phyloP scores from a whole-genome alignment of 1,140 invertebrate species.

The Lerema accius region DNA sequence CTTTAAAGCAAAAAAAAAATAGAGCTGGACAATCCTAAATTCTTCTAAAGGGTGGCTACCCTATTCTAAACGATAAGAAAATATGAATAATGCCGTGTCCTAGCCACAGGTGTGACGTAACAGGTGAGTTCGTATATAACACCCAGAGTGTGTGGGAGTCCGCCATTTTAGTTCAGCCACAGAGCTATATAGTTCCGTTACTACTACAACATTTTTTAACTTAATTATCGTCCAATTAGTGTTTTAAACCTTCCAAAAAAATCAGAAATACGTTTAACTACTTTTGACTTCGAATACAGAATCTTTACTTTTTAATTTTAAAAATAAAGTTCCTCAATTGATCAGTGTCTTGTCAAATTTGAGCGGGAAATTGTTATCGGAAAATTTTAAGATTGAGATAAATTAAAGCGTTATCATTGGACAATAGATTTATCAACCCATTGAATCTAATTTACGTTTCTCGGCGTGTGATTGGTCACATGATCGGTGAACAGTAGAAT shows the following conservation, averaged over 20 bases:
- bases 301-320: constrained; percentile 29
- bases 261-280: constrained; percentile 20
- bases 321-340: constrained; percentile 46
- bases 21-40: no score
- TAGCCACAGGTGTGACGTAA: constrained; percentile 73
- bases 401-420: constrained; percentile 47
- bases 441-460: constrained; percentile 45
- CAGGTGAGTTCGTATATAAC: constrained; percentile 73
- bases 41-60: no score
- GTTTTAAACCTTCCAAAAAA: constrained; percentile 25
- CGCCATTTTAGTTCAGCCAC: constrained; percentile 71
- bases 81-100: constrained; percentile 65
- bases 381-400: constrained; percentile 34
- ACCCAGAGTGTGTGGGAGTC: constrained; percentile 49
- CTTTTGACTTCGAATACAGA: constrained; percentile 20
- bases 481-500: constrained; percentile 42
- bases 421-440: constrained; percentile 44
- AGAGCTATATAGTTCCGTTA: constrained; percentile 43
- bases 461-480: constrained; percentile 74
- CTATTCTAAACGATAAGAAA: constrained; percentile 67
- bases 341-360: constrained; percentile 51
- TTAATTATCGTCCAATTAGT: constrained; percentile 61
- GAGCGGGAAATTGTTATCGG: constrained; percentile 51
- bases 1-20: no score
- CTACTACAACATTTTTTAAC: constrained; percentile 49